These are phyloP conservation scores for Ptychadena robeensis DNA, from an alignment of 2,797 vertebrate species.

Conservation along the genomic window DNA sequence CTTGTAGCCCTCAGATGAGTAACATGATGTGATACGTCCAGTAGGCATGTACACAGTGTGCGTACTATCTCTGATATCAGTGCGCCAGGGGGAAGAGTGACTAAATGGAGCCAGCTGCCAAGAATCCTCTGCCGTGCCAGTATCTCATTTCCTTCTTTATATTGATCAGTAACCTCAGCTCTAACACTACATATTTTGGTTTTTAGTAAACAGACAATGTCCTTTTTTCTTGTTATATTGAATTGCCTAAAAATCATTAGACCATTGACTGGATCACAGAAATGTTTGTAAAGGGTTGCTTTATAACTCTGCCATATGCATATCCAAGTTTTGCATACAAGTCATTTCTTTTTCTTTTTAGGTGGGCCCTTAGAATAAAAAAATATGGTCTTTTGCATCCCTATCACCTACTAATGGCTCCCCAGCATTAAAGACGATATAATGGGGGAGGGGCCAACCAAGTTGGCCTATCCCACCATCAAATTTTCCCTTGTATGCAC, in stretches of 20 bases:
- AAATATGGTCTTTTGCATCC: too few species aligned
- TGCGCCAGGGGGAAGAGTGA: conserved; percentile 13
- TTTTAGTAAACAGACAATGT: background rate
- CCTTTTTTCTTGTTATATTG: background rate
- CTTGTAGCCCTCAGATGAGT: conserved; percentile 31
- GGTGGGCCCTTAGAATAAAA: too few species aligned
- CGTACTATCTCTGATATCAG: conserved; percentile 41
- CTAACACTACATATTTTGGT: background rate
- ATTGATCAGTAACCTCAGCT: conserved; percentile 14
- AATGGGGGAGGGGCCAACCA: too few species aligned
- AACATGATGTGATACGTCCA: conserved; percentile 33
- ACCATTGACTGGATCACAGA: background rate
- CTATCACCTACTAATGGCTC: too few species aligned
- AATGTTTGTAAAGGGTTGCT: too few species aligned
- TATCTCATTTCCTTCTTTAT: conserved; percentile 32
- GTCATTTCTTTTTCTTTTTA: too few species aligned
- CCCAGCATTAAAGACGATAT: too few species aligned
- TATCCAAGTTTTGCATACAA: too few species aligned
- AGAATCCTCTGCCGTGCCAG: background rate
- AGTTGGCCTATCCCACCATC: too few species aligned
- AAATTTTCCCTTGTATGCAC: too few species aligned
- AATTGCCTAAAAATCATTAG: background rate
- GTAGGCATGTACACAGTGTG: conserved; percentile 30
- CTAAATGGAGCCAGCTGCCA: conserved; percentile 32
- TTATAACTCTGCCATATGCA: too few species aligned